These are phyloP conservation scores for Syngnathus scovelli DNA, from an alignment of 2,113 vertebrate species.

Conservation along the genomic window DNA sequence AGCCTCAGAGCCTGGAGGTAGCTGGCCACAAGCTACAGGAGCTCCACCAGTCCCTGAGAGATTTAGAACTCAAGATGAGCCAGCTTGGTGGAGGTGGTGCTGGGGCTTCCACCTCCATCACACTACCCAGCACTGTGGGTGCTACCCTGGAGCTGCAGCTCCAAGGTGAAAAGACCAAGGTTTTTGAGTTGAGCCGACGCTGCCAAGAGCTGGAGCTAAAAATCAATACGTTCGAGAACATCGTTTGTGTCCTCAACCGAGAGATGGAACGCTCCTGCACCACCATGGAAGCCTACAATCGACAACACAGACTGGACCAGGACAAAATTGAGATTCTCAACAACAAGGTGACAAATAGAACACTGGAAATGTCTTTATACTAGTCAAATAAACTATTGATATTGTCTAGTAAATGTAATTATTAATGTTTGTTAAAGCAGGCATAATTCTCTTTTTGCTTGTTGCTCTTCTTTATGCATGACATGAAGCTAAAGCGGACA, in stretches of 20 bases:
- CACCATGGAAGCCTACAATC: conserved; percentile 82
- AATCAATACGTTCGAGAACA: conserved; percentile 90
- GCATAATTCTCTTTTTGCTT: not conserved
- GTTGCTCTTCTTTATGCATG: too few relatives aligned
- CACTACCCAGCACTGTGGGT: conserved; percentile 59
- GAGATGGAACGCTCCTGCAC: conserved; percentile 87
- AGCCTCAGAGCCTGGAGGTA: conserved; percentile 73
- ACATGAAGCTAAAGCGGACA: too few relatives aligned
- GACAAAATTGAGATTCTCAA: conserved; percentile 88
- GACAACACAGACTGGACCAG: conserved; percentile 87
- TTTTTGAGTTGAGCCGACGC: conserved; percentile 71
- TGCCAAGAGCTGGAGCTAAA: conserved; percentile 85
- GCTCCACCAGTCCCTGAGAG: conserved; percentile 73
- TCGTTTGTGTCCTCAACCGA: conserved; percentile 90
- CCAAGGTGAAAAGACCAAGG: conserved; percentile 71
- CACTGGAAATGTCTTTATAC: not conserved
- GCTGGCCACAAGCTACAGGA: conserved; percentile 72
- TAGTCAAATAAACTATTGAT: not conserved
- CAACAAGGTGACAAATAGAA: conserved; percentile 76
- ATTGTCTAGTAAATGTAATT: not conserved
- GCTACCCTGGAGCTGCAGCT: conserved; percentile 72
- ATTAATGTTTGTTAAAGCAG: not conserved
- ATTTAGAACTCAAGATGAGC: conserved; percentile 73
- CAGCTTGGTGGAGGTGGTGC: conserved; percentile 50
- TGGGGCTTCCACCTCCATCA: conserved; percentile 66